phyloP scores from a whole-genome alignment of 2,797 vertebrate genomes.

The Lepidocolaptes lacrymiger region DNA sequence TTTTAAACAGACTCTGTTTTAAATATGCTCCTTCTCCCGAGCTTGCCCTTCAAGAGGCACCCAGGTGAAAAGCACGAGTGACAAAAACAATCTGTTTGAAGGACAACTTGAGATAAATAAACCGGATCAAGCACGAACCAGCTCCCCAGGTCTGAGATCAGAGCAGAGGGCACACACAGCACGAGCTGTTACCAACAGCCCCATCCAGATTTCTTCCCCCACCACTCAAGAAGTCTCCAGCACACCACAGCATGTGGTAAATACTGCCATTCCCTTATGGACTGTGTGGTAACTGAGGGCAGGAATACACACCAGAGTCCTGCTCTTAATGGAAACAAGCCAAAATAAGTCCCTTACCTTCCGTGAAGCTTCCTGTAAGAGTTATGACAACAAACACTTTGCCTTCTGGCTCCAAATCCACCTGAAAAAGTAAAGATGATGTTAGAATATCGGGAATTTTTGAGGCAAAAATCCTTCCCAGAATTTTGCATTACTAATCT shows the following conservation, averaged over 20 bases:
- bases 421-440: conserved; percentile 73
- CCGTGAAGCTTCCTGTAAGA: conserved; percentile 89
- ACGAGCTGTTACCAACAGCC: neutral
- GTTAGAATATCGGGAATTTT: neutral
- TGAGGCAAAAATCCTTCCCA: neutral
- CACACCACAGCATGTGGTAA: fast-evolving
- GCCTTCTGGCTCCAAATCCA: conserved; percentile 97
- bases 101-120: neutral
- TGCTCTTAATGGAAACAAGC: neutral
- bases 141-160: neutral
- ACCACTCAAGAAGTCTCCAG: neutral
- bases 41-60: neutral
- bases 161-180: neutral
- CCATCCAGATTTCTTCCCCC: neutral
- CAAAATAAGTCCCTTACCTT: conserved; percentile 82
- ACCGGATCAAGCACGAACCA: neutral
- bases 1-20: neutral
- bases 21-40: neutral
- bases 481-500: neutral
- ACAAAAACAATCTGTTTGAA: neutral
- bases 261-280: neutral
- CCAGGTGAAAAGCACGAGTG: neutral
- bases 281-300: neutral
- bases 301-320: neutral
- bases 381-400: conserved; percentile 90